Evolutionary conservation across 2,888 invertebrate genomes (phyloP).

Genomic region (Ophion ventricosus): DNA sequence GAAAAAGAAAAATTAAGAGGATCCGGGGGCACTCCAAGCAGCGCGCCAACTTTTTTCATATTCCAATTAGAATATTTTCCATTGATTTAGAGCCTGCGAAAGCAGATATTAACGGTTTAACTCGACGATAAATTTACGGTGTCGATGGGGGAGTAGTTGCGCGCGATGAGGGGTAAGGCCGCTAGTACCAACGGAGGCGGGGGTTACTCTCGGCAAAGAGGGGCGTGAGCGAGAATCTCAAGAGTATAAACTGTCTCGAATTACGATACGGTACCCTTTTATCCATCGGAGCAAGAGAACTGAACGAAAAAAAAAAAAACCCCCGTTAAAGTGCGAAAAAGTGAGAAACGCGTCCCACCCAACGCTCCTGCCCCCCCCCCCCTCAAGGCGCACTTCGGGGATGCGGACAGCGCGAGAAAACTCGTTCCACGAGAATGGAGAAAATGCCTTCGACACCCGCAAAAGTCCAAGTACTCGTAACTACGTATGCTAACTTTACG

Average conservation of each 20-base stretch:
- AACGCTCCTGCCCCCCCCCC: too few relatives aligned
- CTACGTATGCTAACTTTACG: conserved; percentile 81
- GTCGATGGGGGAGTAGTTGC: conserved; percentile 75
- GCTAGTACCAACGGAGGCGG: conserved; percentile 48
- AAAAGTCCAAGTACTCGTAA: conserved; percentile 70
- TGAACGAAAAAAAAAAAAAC: conserved; percentile 38
- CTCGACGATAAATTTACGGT: conserved; percentile 81
- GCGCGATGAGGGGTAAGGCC: conserved; percentile 48
- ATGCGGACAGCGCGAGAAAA: conserved; percentile 44
- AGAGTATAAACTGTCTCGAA: conserved; percentile 37
- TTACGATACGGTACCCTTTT: conserved; percentile 34
- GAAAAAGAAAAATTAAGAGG: conserved; percentile 62
- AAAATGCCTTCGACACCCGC: conserved; percentile 56
- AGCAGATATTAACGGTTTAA: conserved; percentile 82
- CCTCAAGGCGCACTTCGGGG: conserved; percentile 27
- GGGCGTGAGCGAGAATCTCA: conserved; percentile 6
- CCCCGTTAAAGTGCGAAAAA: conserved; percentile 26
- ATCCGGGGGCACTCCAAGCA: conserved; percentile 50
- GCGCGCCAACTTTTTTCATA: conserved; percentile 83
- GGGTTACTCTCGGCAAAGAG: conserved; percentile 19
- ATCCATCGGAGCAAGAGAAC: conserved; percentile 40
- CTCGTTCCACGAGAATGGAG: conserved; percentile 55
- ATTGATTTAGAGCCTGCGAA: conserved; percentile 81
- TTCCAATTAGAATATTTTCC: conserved; percentile 83
- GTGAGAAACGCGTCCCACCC: conserved; percentile 39